Percentiles rank a stretch among this genome's conserved stretches.
Evolutionary conservation across 2,888 invertebrate genomes (phyloP).

Genomic region (Gymnocheta viridis): DNA sequence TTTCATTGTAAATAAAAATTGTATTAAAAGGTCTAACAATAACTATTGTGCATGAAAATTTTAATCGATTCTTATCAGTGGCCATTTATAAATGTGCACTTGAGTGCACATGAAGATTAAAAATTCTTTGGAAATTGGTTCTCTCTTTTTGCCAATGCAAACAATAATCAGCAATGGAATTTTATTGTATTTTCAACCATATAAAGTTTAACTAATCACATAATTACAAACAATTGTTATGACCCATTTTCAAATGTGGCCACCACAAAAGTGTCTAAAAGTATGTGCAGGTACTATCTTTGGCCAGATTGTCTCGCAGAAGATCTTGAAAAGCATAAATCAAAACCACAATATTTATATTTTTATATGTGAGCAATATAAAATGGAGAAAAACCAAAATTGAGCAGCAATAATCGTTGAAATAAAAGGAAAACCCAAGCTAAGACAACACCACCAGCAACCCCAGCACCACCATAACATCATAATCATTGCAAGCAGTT

Average conservation of each 20-base stretch:
- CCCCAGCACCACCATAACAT: conserved; percentile 25
- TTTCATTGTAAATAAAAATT: not conserved
- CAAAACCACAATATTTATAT: conserved; percentile 62
- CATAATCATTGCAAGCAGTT: conserved; percentile 51
- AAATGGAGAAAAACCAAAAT: conserved; percentile 9
- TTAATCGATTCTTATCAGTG: conserved; percentile 47
- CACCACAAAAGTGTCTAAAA: not conserved
- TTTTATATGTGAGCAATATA: conserved; percentile 24
- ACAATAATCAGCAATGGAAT: conserved; percentile 55
- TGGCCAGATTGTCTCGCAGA: conserved; percentile 19
- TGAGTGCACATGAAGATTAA: not conserved
- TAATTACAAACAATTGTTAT: conserved; percentile 67
- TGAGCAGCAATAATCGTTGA: conserved; percentile 8
- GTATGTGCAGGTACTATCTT: not conserved
- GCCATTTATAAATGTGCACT: conserved; percentile 6
- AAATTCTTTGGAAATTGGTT: conserved; percentile 27
- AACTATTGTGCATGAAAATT: conserved; percentile 6
- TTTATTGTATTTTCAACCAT: conserved; percentile 59
- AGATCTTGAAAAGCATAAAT: conserved; percentile 62
- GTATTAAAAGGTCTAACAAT: not conserved
- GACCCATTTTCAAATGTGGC: conserved; percentile 64
- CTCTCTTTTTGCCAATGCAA: not conserved
- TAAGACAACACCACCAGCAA: not conserved
- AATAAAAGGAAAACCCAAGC: conserved; percentile 42
- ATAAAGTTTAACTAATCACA: conserved; percentile 69